Percentiles rank a stretch among this genome's conserved stretches.
Evolutionary conservation across 2,888 invertebrate species (phyloP).

Genomic region (Drosophila buzzatii): DNA sequence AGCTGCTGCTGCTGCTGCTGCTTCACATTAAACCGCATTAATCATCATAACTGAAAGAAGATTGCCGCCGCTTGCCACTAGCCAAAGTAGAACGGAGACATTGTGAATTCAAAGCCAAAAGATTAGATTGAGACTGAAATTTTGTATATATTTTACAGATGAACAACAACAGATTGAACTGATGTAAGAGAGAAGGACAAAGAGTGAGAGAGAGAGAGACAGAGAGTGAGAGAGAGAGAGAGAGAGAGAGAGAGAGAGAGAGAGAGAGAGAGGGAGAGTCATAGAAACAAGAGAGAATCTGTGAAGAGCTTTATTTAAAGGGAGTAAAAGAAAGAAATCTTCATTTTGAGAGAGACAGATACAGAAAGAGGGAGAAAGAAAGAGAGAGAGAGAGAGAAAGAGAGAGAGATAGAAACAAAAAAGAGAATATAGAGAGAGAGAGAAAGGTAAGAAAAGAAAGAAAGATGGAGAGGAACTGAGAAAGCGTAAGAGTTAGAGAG

Average conservation of each 20-base stretch:
- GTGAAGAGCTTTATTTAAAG: too few species aligned
- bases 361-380: neutral
- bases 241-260: neutral
- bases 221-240: neutral
- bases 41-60: conserved; percentile 37
- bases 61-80: conserved; percentile 17
- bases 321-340: too few species aligned
- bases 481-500: too few species aligned
- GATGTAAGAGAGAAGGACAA: neutral
- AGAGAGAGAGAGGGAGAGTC: neutral
- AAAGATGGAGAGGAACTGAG: too few species aligned
- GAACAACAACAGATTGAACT: neutral
- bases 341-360: neutral
- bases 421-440: too few species aligned
- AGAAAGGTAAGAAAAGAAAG: too few species aligned
- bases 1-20: neutral
- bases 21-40: conserved; percentile 34
- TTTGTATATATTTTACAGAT: neutral
- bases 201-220: neutral
- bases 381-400: too few species aligned
- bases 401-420: too few species aligned
- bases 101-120: neutral
- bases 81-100: neutral
- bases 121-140: neutral
- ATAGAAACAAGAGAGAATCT: neutral